Conservation (phyloP, 2,797 vertebrate genomes). For the Centroberyx gerrardi region DNA sequence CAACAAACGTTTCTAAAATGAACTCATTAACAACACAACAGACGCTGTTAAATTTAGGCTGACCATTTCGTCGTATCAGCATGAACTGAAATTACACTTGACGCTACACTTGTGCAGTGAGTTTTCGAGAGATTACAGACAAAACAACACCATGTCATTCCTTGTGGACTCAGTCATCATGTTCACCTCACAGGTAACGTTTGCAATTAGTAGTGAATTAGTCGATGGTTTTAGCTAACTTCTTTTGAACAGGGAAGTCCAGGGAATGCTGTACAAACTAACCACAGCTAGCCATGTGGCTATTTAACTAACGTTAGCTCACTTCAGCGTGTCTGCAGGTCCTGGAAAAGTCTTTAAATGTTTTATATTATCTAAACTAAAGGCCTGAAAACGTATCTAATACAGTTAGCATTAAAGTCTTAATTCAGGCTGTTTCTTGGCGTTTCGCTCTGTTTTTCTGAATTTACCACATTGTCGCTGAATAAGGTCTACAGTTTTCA, state of each 20-base stretch:
- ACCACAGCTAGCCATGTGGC: no score
- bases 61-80: background rate
- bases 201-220: background rate
- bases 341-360: no score
- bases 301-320: no score
- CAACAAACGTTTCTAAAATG: conserved; percentile 50
- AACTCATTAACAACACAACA: conserved; percentile 4
- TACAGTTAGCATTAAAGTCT: no score
- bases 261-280: no score
- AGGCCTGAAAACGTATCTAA: no score
- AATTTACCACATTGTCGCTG: no score
- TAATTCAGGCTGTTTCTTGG: no score
- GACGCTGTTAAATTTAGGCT: background rate
- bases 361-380: no score
- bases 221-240: background rate
- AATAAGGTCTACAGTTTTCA: no score
- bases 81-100: conserved; percentile 45
- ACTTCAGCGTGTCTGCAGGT: no score
- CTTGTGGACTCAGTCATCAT: conserved; percentile 95
- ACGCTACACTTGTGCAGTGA: background rate
- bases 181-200: conserved; percentile 94
- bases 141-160: conserved; percentile 89
- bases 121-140: conserved; percentile 1
- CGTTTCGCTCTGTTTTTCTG: no score
- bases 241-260: background rate